phyloP scores from a whole-genome alignment of 30 jellyfish, hydroid and myxozoan genomes.

The Nemopilema nomurai region DNA sequence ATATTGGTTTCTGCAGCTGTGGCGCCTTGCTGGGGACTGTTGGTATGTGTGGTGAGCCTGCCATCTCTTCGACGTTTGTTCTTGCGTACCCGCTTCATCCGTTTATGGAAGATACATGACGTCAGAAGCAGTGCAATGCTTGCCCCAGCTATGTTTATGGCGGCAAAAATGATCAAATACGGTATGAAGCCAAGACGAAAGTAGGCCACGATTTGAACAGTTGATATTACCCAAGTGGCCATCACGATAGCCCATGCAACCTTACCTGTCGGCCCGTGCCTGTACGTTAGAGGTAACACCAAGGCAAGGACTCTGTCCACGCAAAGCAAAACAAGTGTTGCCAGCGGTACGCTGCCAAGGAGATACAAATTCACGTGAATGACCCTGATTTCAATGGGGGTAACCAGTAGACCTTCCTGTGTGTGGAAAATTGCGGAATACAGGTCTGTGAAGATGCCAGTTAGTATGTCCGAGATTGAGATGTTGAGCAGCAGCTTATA shows the following conservation, averaged over 20 bases:
- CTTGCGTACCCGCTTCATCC: neutral
- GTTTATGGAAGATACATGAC: slow-evolving; percentile 11
- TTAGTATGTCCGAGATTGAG: slow-evolving; percentile 22
- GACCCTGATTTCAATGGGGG: slow-evolving; percentile 15
- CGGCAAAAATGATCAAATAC: slow-evolving; percentile 30
- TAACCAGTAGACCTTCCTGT: neutral
- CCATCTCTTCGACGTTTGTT: neutral
- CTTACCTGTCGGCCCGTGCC: slow-evolving; percentile 26
- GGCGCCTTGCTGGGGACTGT: neutral
- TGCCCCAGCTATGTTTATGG: slow-evolving; percentile 36
- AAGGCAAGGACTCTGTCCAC: slow-evolving; percentile 25
- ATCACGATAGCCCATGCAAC: slow-evolving; percentile 21
- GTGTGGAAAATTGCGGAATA: slow-evolving; percentile 25
- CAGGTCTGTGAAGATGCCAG: slow-evolving; percentile 40
- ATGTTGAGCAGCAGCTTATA: slow-evolving; percentile 27
- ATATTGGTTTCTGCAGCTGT: neutral
- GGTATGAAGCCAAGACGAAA: slow-evolving; percentile 17
- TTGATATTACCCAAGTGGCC: slow-evolving; percentile 25
- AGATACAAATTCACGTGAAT: slow-evolving; percentile 17
- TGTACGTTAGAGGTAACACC: slow-evolving; percentile 16
- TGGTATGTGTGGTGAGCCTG: slow-evolving; percentile 5
- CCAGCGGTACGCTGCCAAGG: slow-evolving; percentile 38
- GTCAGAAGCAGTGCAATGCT: slow-evolving; percentile 22
- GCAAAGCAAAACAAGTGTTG: slow-evolving; percentile 35
- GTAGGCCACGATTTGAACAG: slow-evolving; percentile 18